Evolutionary conservation across 2,113 vertebrate species (phyloP), one percentile per base, ranked within the genome.

Genomic region (Campylomormyrus numenius): DNA sequence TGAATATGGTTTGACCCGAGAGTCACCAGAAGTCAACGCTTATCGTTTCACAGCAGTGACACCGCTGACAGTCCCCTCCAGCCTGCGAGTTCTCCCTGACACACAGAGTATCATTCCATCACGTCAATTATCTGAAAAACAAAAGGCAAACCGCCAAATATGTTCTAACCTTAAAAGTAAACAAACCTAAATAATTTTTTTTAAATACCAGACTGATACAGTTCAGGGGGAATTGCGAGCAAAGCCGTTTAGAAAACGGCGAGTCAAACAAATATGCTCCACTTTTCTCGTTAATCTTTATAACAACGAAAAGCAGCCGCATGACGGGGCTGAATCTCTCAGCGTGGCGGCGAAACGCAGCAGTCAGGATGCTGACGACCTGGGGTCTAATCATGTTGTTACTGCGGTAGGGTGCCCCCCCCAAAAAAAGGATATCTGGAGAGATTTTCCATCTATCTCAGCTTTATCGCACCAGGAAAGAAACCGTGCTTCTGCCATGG

Each of bases 401-500:
- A n/a, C 85, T 13, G 42, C 31, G 35, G 85, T 74, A 56, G 45
- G 80, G 19, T 11, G 27, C 35, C 50, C 62, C n/a, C 62, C n/a
- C 58, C 6, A 49, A 49, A 49, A 49, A 70, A 11, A 31, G 53
- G 89, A 85, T 90, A 90, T 88, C 48, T 83, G 24, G 31, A 31
- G 53, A 90, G 87, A 84, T 90, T 90, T 90, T 93, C 89, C 92
- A 58, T n/a, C 83, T 66, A 87, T 85, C 91, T 92, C 88, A 92
- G 90, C 91, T 89, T 42, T 70, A 92, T 92, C 89, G 45, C 87
- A 74, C 89, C 53, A 89, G 50, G 53, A 84, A 90, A 45, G 87
- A 50, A 45, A 80, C 42, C 5, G 13, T 19, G 45, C 86, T 88
- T 88, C 85, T 74, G 85, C 89, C 53, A 83, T n/a, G 87, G 50